Evolutionary conservation across 2,113 vertebrate species (phyloP).

Genomic region (Dromas ardeola): DNA sequence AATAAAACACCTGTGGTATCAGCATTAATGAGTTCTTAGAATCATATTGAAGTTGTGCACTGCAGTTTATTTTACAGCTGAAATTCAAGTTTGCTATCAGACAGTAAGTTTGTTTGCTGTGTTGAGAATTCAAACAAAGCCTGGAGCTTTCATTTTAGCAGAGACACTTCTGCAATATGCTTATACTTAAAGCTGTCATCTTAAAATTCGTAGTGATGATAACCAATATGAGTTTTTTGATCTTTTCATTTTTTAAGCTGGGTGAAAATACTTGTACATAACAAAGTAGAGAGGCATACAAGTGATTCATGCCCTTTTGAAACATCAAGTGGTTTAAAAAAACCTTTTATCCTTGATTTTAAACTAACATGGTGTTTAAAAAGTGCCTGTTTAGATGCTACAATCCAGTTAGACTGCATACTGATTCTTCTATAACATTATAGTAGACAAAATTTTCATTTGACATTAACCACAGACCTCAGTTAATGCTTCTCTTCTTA

Average conservation of each 20-base stretch:
- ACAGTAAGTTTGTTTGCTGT: constrained; percentile 55
- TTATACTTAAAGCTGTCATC: constrained; percentile 39
- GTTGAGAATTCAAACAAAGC: constrained; percentile 25
- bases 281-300: neutral
- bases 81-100: constrained; percentile 59
- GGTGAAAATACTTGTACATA: constrained; percentile 30
- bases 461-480: neutral
- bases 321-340: neutral
- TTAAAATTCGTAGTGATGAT: constrained; percentile 37
- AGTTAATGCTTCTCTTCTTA: neutral
- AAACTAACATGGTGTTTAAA: constrained; percentile 25
- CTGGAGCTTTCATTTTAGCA: constrained; percentile 50
- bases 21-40: constrained; percentile 54
- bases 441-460: neutral
- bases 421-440: neutral
- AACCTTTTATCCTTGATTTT: constrained; percentile 21
- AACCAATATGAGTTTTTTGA: neutral
- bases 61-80: constrained; percentile 47
- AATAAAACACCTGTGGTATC: constrained; percentile 48
- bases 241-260: constrained; percentile 27
- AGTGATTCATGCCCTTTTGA: constrained; percentile 1
- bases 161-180: neutral
- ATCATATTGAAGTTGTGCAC: constrained; percentile 62
- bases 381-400: constrained; percentile 33
- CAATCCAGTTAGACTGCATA: neutral